Conservation (phyloP, 2,797 vertebrate genomes). For the Tragelaphus oryx region DNA sequence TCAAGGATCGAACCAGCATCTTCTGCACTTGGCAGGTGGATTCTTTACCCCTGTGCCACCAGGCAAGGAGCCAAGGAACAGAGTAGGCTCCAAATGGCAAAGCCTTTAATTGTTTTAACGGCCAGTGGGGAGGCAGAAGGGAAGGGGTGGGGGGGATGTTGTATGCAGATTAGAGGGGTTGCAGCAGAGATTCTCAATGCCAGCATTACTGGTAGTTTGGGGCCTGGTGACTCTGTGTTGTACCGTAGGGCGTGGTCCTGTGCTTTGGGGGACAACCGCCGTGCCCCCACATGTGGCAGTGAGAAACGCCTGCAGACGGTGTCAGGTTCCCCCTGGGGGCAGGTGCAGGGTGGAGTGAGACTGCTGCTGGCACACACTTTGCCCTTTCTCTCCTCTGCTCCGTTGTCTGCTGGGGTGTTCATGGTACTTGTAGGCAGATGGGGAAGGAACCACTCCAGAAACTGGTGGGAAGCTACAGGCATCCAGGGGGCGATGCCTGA, state of each 20-base stretch:
- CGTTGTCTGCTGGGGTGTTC: neutral
- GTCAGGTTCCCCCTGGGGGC: neutral
- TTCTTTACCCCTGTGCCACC: neutral
- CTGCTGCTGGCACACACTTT: too few species aligned
- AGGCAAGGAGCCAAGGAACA: neutral
- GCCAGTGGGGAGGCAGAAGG: neutral
- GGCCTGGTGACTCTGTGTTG: neutral
- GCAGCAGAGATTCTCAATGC: neutral
- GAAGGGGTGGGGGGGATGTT: neutral
- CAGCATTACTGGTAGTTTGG: neutral
- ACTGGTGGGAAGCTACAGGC: neutral
- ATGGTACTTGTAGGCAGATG: neutral
- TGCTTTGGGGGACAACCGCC: neutral
- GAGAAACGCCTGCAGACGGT: neutral
- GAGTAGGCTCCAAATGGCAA: neutral
- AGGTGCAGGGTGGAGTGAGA: neutral
- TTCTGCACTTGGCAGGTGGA: neutral
- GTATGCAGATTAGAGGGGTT: neutral
- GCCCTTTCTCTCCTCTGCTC: neutral
- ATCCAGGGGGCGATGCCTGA: neutral
- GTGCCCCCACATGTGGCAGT: fast-evolving
- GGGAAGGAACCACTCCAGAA: neutral
- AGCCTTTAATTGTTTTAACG: neutral
- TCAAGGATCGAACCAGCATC: neutral
- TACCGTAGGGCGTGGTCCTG: neutral